Percentiles rank a stretch among this genome's conserved stretches.
phyloP scores from a whole-genome alignment of 2,888 invertebrate species.

The Hanleya hanleyi region DNA sequence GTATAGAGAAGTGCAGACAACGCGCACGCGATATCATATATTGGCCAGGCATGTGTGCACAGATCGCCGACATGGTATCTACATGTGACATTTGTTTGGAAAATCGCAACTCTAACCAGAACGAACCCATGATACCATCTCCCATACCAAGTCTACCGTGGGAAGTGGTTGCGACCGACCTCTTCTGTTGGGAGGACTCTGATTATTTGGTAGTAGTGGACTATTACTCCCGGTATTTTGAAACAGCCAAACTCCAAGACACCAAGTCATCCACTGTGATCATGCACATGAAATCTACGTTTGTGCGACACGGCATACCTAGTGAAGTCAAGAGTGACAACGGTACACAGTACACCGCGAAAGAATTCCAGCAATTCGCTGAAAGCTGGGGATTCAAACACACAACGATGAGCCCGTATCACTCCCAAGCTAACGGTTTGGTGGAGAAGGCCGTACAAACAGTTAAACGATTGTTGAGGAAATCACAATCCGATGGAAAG shows the following conservation, averaged over 20 bases:
- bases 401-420: conserved; percentile 15
- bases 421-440: conserved; percentile 15
- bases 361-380: conserved; percentile 14
- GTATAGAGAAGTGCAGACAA: conserved; percentile 30
- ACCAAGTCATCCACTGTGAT: conserved; percentile 22
- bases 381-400: conserved; percentile 17
- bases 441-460: conserved; percentile 18
- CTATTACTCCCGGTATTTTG: conserved; percentile 35
- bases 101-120: conserved; percentile 17
- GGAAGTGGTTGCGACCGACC: conserved; percentile 31
- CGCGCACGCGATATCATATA: conserved; percentile 35
- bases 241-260: conserved; percentile 24
- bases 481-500: background rate
- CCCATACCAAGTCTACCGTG: conserved; percentile 27
- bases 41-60: conserved; percentile 36
- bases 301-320: conserved; percentile 35
- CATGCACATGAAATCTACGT: conserved; percentile 27
- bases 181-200: conserved; percentile 24
- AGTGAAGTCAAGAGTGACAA: conserved; percentile 23
- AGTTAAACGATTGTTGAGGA: conserved; percentile 12
- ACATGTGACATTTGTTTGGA: conserved; percentile 27
- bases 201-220: conserved; percentile 37
- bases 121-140: conserved; percentile 25
- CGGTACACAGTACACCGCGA: conserved; percentile 27
- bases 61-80: conserved; percentile 33